Evolutionary conservation across 2,113 vertebrate genomes (phyloP).

Genomic region (Labrus mixtus): DNA sequence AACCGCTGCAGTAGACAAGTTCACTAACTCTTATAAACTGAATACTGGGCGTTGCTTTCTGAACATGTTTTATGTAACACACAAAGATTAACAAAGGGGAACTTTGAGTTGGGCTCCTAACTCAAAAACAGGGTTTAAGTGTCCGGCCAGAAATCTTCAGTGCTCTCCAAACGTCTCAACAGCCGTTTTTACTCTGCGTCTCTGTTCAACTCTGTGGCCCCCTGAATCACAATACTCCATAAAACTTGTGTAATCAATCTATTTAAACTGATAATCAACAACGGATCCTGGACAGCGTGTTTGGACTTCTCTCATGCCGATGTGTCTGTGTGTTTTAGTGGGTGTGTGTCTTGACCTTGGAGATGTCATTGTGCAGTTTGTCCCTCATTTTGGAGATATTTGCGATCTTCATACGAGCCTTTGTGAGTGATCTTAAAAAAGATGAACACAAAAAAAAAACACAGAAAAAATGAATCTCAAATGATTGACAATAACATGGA

Average conservation of each 20-base stretch:
- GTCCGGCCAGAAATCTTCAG: not conserved
- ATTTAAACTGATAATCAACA: conserved; percentile 8
- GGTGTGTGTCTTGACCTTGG: conserved; percentile 68
- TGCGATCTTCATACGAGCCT: conserved; percentile 82
- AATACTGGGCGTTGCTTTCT: not conserved
- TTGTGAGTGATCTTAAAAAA: conserved; percentile 78
- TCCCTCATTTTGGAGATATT: conserved; percentile 82
- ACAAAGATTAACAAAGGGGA: not conserved
- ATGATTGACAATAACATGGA: not conserved
- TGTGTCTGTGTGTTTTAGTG: not conserved
- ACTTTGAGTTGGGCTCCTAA: not conserved
- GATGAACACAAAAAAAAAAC: not conserved
- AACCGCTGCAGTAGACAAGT: not conserved
- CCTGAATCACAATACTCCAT: not conserved
- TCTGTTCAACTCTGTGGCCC: not conserved
- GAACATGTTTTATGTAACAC: conserved; percentile 7
- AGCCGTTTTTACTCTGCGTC: not conserved
- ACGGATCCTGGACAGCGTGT: not conserved
- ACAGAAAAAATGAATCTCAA: not conserved
- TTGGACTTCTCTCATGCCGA: not conserved
- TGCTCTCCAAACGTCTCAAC: not conserved
- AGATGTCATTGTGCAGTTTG: conserved; percentile 82
- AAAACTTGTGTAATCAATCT: not conserved
- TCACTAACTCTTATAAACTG: conserved; percentile 12
- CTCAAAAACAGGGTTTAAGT: conserved; percentile 10